These are phyloP conservation scores for Cryptocephalus primarius DNA, from an alignment of 2,888 invertebrate genomes.

Conservation along the genomic window DNA sequence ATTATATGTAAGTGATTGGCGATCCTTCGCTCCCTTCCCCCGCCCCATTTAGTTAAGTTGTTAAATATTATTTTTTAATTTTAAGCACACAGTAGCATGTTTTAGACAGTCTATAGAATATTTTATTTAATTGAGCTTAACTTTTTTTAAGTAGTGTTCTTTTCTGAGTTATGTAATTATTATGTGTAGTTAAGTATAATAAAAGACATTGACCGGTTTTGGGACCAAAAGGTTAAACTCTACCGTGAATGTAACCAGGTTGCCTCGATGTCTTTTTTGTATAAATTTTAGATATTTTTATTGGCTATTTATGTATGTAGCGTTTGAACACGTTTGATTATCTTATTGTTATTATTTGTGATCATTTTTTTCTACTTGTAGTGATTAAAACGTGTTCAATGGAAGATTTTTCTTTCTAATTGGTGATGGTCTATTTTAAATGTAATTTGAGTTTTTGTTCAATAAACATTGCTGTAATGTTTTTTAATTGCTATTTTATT, in stretches of 20 bases:
- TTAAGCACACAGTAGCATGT: constrained; percentile 32
- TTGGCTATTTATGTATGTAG: constrained; percentile 20
- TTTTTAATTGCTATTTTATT: constrained; percentile 31
- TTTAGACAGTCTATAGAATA: constrained; percentile 16
- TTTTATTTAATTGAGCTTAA: constrained; percentile 19
- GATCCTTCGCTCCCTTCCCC: not conserved
- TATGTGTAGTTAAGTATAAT: constrained; percentile 22
- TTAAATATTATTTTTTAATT: constrained; percentile 19
- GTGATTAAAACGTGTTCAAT: constrained; percentile 5
- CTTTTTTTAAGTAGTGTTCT: constrained; percentile 14
- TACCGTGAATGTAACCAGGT: no score
- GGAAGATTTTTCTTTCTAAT: constrained; percentile 11
- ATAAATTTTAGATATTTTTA: constrained; percentile 16
- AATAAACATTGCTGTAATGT: constrained; percentile 37
- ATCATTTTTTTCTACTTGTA: constrained; percentile 11
- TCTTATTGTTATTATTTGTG: constrained; percentile 4
- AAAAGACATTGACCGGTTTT: constrained; percentile 5
- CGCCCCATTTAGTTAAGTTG: constrained; percentile 5
- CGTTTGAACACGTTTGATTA: constrained; percentile 23
- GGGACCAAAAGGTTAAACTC: no score
- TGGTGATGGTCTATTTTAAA: constrained; percentile 33
- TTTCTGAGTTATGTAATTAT: constrained; percentile 17
- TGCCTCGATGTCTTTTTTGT: no score
- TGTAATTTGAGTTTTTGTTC: constrained; percentile 29
- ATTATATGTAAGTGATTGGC: constrained; percentile 33